Conservation (phyloP, 2,888 invertebrate species). For the Orthosia gothica region DNA sequence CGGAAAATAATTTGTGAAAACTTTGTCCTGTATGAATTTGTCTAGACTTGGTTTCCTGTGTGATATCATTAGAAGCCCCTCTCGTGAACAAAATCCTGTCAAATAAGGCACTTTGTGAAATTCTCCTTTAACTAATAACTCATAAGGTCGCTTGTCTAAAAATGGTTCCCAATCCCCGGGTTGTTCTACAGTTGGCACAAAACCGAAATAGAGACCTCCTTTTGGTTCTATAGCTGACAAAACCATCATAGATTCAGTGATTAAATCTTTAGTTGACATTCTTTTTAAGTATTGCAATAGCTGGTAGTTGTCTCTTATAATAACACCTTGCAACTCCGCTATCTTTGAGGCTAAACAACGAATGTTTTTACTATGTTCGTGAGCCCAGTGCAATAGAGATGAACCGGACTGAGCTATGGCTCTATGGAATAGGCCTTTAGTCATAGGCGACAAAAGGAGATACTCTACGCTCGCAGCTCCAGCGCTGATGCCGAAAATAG, state of each 20-base stretch:
- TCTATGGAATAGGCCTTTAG: slow-evolving; percentile 90
- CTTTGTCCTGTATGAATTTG: slow-evolving; percentile 73
- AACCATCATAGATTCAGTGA: slow-evolving; percentile 77
- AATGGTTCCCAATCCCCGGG: slow-evolving; percentile 87
- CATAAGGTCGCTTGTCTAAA: slow-evolving; percentile 82
- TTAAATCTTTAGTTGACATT: slow-evolving; percentile 78
- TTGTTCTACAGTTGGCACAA: slow-evolving; percentile 86
- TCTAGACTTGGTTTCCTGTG: slow-evolving; percentile 66
- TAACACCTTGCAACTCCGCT: slow-evolving; percentile 74
- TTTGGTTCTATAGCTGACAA: slow-evolving; percentile 70
- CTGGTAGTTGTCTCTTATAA: slow-evolving; percentile 71
- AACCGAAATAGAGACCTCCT: slow-evolving; percentile 88
- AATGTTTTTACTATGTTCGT: slow-evolving; percentile 73
- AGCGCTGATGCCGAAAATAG: slow-evolving; percentile 90
- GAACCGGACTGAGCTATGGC: slow-evolving; percentile 91
- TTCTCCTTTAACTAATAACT: slow-evolving; percentile 82
- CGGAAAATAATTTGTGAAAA: slow-evolving; percentile 80
- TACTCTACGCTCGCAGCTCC: slow-evolving; percentile 89
- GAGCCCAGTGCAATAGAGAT: slow-evolving; percentile 88
- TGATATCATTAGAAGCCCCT: slow-evolving; percentile 84
- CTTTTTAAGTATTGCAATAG: slow-evolving; percentile 81
- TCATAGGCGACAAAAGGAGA: slow-evolving; percentile 84
- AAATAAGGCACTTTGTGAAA: slow-evolving; percentile 89
- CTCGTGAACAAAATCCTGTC: slow-evolving; percentile 87
- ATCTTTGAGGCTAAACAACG: slow-evolving; percentile 80